These are phyloP conservation scores for Biston stratarius DNA, from an alignment of 2,888 invertebrate species.

Conservation along the genomic window DNA sequence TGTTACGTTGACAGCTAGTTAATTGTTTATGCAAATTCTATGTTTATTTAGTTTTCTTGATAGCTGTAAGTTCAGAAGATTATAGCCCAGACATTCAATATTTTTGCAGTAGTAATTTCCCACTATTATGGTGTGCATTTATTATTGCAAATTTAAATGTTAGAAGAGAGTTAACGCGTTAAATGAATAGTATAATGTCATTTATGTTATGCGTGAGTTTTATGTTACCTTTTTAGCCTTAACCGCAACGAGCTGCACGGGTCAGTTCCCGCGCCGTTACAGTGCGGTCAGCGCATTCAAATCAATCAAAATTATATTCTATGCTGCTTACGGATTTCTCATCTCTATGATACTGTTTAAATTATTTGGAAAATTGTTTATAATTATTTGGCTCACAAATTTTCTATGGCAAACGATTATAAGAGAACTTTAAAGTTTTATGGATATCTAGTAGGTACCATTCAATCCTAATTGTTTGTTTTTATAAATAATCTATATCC, in stretches of 20 bases:
- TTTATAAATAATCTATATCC: too few relatives aligned
- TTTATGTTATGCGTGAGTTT: not conserved
- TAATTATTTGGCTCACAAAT: too few relatives aligned
- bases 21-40: slow-evolving; percentile 51
- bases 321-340: too few relatives aligned
- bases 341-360: too few relatives aligned
- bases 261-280: too few relatives aligned
- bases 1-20: slow-evolving; percentile 43
- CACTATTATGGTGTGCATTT: slow-evolving; percentile 19
- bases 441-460: too few relatives aligned
- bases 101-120: slow-evolving; percentile 22
- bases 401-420: too few relatives aligned
- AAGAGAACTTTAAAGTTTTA: too few relatives aligned
- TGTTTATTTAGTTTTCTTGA: slow-evolving; percentile 39
- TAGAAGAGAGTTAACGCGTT: not conserved
- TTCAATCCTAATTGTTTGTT: too few relatives aligned
- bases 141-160: slow-evolving; percentile 4
- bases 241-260: not conserved
- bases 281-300: too few relatives aligned
- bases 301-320: too few relatives aligned
- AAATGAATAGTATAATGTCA: not conserved
- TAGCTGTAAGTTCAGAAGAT: slow-evolving; percentile 52
- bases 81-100: slow-evolving; percentile 44
- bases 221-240: not conserved
- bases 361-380: too few relatives aligned